phyloP scores from a whole-genome alignment of 92 coral and sea anemone species.

The Parazoanthus atlanticus region DNA sequence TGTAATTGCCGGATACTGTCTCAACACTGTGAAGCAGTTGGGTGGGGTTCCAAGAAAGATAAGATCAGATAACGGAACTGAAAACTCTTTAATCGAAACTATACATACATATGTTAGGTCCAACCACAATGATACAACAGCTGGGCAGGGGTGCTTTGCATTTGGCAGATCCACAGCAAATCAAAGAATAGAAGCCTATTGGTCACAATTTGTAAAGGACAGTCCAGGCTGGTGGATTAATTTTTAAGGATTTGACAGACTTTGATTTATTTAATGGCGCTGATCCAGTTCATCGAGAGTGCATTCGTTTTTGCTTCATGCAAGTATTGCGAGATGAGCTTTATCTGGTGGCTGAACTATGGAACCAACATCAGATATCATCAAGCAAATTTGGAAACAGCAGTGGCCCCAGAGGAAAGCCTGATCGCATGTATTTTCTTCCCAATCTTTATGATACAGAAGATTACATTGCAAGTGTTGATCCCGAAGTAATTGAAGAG shows the following conservation, averaged over 20 bases:
- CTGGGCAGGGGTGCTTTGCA: too few relatives aligned
- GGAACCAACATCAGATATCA: conserved; percentile 52
- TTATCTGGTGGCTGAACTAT: conserved; percentile 50
- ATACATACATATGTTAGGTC: too few relatives aligned
- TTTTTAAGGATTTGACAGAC: conserved; percentile 57
- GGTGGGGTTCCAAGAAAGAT: conserved; percentile 34
- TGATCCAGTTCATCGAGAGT: conserved; percentile 45
- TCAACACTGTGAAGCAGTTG: conserved; percentile 36
- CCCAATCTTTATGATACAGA: conserved; percentile 48
- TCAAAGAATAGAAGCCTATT: conserved; percentile 51
- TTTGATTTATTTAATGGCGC: conserved; percentile 38
- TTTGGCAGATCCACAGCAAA: conserved; percentile 51
- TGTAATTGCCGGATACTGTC: conserved; percentile 39
- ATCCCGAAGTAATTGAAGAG: not conserved
- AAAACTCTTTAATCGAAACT: too few relatives aligned
- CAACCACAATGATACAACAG: too few relatives aligned
- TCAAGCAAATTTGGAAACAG: conserved; percentile 62
- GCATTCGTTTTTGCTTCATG: conserved; percentile 63
- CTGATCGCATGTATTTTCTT: conserved; percentile 58
- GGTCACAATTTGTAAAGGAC: conserved; percentile 56
- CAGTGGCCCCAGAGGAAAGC: conserved; percentile 51
- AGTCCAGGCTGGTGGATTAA: conserved; percentile 61
- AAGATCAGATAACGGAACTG: too few relatives aligned
- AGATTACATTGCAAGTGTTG: conserved; percentile 9
- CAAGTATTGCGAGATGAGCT: conserved; percentile 51